Evolutionary conservation across 2,888 invertebrate genomes (phyloP).

Genomic region (Agonopterix alstromeriana): DNA sequence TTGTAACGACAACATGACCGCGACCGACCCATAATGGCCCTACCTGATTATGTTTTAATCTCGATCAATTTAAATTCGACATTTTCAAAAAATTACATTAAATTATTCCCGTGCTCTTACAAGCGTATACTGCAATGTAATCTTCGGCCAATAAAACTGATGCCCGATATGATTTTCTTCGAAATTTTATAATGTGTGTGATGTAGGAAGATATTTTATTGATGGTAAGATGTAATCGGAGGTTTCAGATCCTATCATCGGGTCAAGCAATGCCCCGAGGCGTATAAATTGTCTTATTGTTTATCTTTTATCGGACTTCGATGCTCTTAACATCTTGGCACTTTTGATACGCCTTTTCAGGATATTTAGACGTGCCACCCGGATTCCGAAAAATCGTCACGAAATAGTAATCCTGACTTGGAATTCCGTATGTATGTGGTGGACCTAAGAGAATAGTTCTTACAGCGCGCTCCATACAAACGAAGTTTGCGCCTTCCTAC

Average conservation of each 20-base stretch:
- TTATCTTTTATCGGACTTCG: too few relatives aligned
- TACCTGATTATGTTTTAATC: slow-evolving; percentile 40
- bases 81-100: slow-evolving; percentile 44
- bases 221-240: slow-evolving; percentile 13
- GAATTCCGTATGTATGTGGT: too few relatives aligned
- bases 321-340: too few relatives aligned
- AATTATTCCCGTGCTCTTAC: slow-evolving; percentile 32
- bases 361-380: too few relatives aligned
- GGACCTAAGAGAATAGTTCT: too few relatives aligned
- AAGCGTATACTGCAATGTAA: slow-evolving; percentile 26
- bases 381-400: too few relatives aligned
- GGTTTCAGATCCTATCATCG: slow-evolving; percentile 4
- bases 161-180: slow-evolving; percentile 39
- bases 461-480: too few relatives aligned
- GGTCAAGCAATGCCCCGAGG: background rate
- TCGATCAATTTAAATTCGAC: slow-evolving; percentile 41
- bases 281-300: background rate
- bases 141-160: slow-evolving; percentile 41
- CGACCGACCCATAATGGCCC: slow-evolving; percentile 21
- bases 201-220: slow-evolving; percentile 20
- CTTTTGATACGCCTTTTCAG: too few relatives aligned
- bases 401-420: too few relatives aligned
- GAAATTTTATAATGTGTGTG: slow-evolving; percentile 19
- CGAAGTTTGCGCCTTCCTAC: too few relatives aligned
- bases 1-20: slow-evolving; percentile 9